Conservation (phyloP, 2,888 invertebrate species). For the Polydrusus pterygomalis region DNA sequence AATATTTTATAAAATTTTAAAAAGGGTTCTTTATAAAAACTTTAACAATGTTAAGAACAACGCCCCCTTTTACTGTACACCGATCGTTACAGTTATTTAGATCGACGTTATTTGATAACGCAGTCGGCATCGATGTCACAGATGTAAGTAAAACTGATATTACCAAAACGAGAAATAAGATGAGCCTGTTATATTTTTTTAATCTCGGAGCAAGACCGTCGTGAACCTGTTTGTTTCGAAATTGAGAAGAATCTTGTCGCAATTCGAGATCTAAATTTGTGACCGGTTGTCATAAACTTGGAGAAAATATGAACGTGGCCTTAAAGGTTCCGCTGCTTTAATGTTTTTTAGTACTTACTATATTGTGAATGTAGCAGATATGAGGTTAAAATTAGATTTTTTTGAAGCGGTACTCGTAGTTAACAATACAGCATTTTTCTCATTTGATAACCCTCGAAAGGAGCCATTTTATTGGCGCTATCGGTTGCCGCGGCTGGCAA, state of each 20-base stretch:
- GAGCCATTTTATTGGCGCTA: too few species aligned
- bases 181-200: constrained; percentile 49
- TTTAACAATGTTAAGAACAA: too few species aligned
- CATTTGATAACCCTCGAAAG: too few species aligned
- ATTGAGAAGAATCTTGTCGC: constrained; percentile 49
- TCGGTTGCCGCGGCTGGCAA: too few species aligned
- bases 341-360: neutral
- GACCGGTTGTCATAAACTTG: constrained; percentile 42
- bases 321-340: constrained; percentile 11
- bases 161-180: constrained; percentile 48
- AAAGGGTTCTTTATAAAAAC: too few species aligned
- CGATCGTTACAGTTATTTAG: neutral
- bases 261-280: constrained; percentile 50
- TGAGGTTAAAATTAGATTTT: neutral
- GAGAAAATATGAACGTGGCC: constrained; percentile 27
- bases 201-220: constrained; percentile 44
- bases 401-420: neutral
- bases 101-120: constrained; percentile 19
- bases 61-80: too few species aligned
- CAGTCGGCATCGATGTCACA: constrained; percentile 11
- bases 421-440: neutral
- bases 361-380: neutral
- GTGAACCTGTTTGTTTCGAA: constrained; percentile 54
- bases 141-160: constrained; percentile 44
- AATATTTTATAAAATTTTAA: too few species aligned